Conservation (phyloP, 2,797 vertebrate species). For the Hypotaenidia philippensis region DNA sequence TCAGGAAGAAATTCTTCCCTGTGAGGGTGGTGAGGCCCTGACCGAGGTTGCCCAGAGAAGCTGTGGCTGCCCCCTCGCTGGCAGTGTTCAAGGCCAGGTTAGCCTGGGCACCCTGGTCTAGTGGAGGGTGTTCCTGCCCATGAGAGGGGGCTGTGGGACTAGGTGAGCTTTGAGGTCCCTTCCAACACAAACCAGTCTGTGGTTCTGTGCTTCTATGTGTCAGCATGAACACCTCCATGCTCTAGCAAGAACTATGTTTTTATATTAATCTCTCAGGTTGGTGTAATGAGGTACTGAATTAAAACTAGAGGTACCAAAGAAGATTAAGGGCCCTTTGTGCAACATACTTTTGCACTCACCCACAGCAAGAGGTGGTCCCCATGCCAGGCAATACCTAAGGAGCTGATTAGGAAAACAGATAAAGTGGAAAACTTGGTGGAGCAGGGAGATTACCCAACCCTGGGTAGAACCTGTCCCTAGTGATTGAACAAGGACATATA, state of each 20-base stretch:
- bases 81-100: too few relatives aligned
- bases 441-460: neutral
- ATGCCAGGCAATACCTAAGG: neutral
- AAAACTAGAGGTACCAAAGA: neutral
- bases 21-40: too few relatives aligned
- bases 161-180: too few relatives aligned
- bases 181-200: too few relatives aligned
- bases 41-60: too few relatives aligned
- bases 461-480: neutral
- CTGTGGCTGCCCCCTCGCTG: too few relatives aligned
- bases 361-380: neutral
- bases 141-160: too few relatives aligned
- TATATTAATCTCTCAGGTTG: neutral
- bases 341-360: neutral
- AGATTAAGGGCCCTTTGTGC: neutral
- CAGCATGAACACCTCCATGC: rapidly evolving
- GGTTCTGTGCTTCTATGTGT: rapidly evolving
- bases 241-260: neutral
- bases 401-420: neutral
- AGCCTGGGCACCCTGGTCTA: too few relatives aligned
- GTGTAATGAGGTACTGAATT: neutral
- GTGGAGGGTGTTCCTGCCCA: too few relatives aligned
- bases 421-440: neutral
- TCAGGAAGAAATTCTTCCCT: too few relatives aligned
- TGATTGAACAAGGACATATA: neutral